Evolutionary conservation across 2,797 vertebrate species (phyloP).

Genomic region (Acipenser transmontanus): DNA sequence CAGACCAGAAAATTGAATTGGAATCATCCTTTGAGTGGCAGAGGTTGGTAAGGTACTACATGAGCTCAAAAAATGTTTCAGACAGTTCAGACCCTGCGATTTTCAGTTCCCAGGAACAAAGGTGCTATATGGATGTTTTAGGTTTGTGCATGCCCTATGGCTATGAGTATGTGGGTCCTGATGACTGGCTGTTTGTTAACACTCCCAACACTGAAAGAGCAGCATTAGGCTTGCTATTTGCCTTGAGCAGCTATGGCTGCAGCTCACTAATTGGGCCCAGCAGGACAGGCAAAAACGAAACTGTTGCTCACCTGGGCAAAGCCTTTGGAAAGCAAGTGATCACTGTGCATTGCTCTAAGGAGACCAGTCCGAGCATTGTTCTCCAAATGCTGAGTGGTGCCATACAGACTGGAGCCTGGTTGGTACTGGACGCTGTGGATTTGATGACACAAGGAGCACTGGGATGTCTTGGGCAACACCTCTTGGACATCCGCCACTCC

Average conservation of each 20-base stretch:
- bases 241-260: conserved; percentile 62
- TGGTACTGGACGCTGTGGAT: conserved; percentile 63
- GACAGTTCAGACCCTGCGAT: not conserved
- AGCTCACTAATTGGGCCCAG: conserved; percentile 59
- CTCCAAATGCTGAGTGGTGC: conserved; percentile 65
- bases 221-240: conserved; percentile 61
- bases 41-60: conserved; percentile 67
- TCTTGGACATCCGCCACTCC: conserved; percentile 53
- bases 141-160: conserved; percentile 56
- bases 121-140: conserved; percentile 64
- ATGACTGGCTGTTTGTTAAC: conserved; percentile 48
- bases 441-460: conserved; percentile 48
- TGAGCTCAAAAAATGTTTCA: conserved; percentile 28
- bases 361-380: conserved; percentile 37
- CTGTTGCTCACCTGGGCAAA: conserved; percentile 53
- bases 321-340: conserved; percentile 68
- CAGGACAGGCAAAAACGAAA: conserved; percentile 59
- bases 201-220: conserved; percentile 61
- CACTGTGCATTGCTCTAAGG: conserved; percentile 51
- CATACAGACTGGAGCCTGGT: conserved; percentile 68
- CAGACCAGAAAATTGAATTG: conserved; percentile 37
- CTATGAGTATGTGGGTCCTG: conserved; percentile 71
- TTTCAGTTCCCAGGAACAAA: conserved; percentile 14
- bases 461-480: conserved; percentile 59
- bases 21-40: conserved; percentile 73